A percentile compares a stretch with the other conserved stretches of the same genome.
Conservation (phyloP, 2,888 invertebrate genomes). For the Schizaphis graminum region DNA sequence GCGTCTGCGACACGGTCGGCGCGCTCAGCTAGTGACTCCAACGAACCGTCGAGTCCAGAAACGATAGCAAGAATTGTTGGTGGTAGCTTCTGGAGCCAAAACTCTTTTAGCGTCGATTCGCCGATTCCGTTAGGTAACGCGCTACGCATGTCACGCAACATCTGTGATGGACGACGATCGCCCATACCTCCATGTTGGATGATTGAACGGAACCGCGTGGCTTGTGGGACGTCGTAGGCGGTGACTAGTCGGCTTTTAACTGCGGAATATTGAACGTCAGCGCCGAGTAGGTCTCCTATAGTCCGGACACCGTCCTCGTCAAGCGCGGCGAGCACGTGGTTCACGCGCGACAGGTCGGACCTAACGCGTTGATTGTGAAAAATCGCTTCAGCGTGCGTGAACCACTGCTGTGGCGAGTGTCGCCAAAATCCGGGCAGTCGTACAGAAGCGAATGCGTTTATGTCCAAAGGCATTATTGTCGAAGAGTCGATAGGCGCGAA, state of each 20-base stretch:
- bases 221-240: background rate
- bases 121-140: background rate
- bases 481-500: background rate
- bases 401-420: background rate
- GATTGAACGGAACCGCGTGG: background rate
- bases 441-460: background rate
- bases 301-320: background rate
- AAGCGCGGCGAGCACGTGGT: background rate
- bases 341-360: no score
- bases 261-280: background rate
- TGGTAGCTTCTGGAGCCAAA: no score
- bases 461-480: background rate
- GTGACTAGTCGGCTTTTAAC: background rate
- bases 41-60: no score
- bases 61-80: no score
- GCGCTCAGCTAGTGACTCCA: no score
- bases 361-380: background rate
- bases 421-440: background rate
- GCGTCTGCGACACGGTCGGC: no score
- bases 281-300: background rate
- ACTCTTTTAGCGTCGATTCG: no score
- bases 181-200: background rate
- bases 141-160: background rate
- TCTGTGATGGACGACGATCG: background rate
- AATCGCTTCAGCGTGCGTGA: conserved; percentile 2